Evolutionary conservation across 1,140 invertebrate genomes (phyloP), one percentile per base, ranked within the genome.

Genomic region (Papilio dardanus): DNA sequence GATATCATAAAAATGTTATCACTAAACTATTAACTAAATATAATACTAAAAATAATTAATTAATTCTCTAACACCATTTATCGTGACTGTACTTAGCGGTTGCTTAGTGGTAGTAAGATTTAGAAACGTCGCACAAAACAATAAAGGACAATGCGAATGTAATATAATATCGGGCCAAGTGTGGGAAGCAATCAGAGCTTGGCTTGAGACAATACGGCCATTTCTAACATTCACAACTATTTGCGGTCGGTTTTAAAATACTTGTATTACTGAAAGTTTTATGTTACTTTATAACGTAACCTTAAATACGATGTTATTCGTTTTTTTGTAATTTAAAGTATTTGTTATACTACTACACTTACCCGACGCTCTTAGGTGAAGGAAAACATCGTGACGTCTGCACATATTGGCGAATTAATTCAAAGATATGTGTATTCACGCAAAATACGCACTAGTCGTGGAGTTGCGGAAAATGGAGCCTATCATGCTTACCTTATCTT

Each of bases 81-180:
- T 71, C n/a, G 30, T 31, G 65, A 85, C 58, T 90, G 88, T 90
- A 90, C 88, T 66, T 81, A 85, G 81, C 77, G 85, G 84, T 81
- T 86, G 83, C 86, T 87, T 85, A 81, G 77, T 21, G 78, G 80
- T 77, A 81, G 83, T 86, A 90, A 90, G 88, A 90, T 88, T 87
- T 81, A 88, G 88, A 88, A 86, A 88, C 76, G 75, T 74, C 77
- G 76, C 74, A 87, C 83, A 86, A 83, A 83, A 78, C 69, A 46
- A 54, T 37, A 58, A 46, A 74, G 74, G 65, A 88, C 87, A 88
- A 87, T 86, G 77, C 76, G 42, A 74, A 76, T 71, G 89, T 84
- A 89, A 89, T 79, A 71, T 69, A 76, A 89, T 88, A 87, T 79
- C 71, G 67, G 77, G 28, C 71, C 76, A 76, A 85, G 74, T 83